These are phyloP conservation scores for Chloropsis cyanopogon DNA, from an alignment of 2,113 vertebrate genomes.

Conservation along the genomic window DNA sequence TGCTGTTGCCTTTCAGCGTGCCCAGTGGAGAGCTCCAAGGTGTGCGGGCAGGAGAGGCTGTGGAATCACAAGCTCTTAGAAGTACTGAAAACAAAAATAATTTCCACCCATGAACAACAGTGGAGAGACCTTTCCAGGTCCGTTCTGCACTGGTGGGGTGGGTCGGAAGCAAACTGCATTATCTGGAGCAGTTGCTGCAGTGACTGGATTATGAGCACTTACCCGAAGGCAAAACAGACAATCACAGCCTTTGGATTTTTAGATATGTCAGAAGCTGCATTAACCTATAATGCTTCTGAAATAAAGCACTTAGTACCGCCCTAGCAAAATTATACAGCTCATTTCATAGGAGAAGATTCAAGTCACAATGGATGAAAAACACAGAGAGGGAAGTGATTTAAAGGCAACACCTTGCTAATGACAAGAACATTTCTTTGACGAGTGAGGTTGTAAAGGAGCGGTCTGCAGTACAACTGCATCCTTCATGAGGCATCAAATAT, in stretches of 20 bases:
- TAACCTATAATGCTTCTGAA: constrained; percentile 29
- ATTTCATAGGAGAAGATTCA: constrained; percentile 12
- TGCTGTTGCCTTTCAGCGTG: background rate
- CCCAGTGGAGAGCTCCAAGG: accelerated
- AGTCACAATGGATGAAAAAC: constrained; percentile 19
- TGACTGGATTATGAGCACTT: background rate
- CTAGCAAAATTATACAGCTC: constrained; percentile 39
- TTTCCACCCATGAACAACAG: background rate
- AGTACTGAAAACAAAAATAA: background rate
- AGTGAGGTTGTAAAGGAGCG: background rate
- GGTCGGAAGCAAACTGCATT: background rate
- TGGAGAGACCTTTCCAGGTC: background rate
- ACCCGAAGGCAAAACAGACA: background rate
- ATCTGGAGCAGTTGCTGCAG: background rate
- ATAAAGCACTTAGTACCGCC: constrained; percentile 28
- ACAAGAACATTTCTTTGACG: constrained; percentile 19
- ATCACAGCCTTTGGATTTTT: background rate
- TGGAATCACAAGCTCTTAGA: background rate
- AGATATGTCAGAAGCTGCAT: background rate
- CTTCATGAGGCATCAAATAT: constrained; percentile 57
- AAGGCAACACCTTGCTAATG: constrained; percentile 44
- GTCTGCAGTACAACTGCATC: constrained; percentile 40
- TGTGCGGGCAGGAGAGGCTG: background rate
- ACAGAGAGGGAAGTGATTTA: constrained; percentile 28
- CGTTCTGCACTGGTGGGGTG: background rate